Base-by-base conservation (phyloP, 2,888 invertebrate species). In the Hyposoter didymator region DNA sequence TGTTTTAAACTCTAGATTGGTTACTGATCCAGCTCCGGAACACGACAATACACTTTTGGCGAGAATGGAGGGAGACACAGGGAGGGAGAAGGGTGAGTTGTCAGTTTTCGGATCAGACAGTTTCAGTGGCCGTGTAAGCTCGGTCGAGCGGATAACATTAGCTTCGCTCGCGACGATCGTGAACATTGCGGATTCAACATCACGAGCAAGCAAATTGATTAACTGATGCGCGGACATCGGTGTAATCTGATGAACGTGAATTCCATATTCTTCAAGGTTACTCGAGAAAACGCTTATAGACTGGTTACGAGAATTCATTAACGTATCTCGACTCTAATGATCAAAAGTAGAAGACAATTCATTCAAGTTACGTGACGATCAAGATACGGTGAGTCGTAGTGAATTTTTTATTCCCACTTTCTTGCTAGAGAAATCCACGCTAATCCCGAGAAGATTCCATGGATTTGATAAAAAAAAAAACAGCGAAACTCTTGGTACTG, bases 1-100 rank as follows among this genome's bases (percentile, higher is more conserved):
- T 89, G 90, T 91, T 91, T 89, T 89, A 85, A 91, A 91, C 90
- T 91, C 89, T 85, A 83, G 88, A 88, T 88, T 91, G 88, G 89
- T 90, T 89, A 89, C 90, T 92, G 91, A 90, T 91, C 91, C 90
- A 88, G 89, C 81, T 72, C 86, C 47, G 62, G 87, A 90, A 92
- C 92, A 92, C 88, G 92, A 92, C 89, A 91, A 92, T 91, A 92
- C 91, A 92, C 92, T 92, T 89, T 90, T 90, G 90, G 76, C 84
- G 69, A 86, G 87, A 22, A 88, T 84, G 32, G n/a, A 22, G 28
- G 32, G 69, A 14, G 45, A 17, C 39, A 22, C 45, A 28, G 14
- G 17, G n/a, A 35, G 72, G 52, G 52, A 35, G 49, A 19, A 72
- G 73, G 39, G 73, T 22, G 47, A 47, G 32, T 67, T 83, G 82